These are phyloP conservation scores for Holcopasites calliopsidis DNA, from an alignment of 1,140 invertebrate species.

Conservation along the genomic window DNA sequence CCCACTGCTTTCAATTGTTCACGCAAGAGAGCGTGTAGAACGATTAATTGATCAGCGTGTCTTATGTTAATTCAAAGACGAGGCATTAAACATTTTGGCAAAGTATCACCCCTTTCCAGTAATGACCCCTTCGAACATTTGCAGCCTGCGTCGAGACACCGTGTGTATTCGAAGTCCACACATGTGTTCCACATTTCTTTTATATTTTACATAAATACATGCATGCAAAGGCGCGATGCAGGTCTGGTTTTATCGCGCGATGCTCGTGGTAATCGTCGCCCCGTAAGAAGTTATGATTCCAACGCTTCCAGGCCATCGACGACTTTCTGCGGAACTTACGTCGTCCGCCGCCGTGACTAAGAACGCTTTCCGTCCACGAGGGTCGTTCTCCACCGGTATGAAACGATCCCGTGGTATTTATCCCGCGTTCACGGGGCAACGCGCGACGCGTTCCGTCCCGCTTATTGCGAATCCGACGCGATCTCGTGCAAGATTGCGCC, in stretches of 20 bases:
- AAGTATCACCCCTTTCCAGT: too few species aligned
- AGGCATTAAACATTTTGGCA: too few species aligned
- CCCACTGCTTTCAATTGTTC: too few species aligned
- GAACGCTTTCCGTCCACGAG: slow-evolving; percentile 15
- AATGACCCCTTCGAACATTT: too few species aligned
- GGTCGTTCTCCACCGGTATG: slow-evolving; percentile 2
- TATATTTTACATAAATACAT: too few species aligned
- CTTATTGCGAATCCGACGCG: not conserved
- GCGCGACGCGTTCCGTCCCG: slow-evolving; percentile 7
- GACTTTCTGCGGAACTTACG: slow-evolving; percentile 31
- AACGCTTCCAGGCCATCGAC: slow-evolving; percentile 31
- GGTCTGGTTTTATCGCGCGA: slow-evolving; percentile 21
- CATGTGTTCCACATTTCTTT: too few species aligned
- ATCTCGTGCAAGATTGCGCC: not conserved
- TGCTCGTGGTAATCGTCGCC: slow-evolving; percentile 27
- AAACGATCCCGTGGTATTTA: slow-evolving; percentile 12
- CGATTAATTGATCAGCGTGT: too few species aligned
- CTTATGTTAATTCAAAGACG: too few species aligned
- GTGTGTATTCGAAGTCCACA: too few species aligned
- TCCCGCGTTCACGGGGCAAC: not conserved
- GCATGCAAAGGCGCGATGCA: too few species aligned
- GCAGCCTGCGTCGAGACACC: too few species aligned
- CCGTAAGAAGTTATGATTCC: slow-evolving; percentile 33
- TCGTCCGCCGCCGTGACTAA: not conserved
- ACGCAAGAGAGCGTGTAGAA: too few species aligned